These are phyloP conservation scores for Ganaspis sp. DNA, from an alignment of 1,140 invertebrate species.

Conservation along the genomic window DNA sequence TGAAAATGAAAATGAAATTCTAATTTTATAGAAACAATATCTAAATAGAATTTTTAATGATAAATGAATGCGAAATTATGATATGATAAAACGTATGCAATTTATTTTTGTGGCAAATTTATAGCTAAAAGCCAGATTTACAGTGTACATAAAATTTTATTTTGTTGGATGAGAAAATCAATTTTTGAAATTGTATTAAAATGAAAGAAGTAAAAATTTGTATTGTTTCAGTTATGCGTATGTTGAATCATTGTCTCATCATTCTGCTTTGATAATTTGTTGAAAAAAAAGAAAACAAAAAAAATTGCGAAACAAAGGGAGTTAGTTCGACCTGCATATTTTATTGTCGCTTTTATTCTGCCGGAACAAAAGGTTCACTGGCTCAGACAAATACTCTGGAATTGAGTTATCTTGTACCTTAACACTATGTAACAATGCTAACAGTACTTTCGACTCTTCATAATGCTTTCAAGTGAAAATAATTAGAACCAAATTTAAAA, in stretches of 20 bases:
- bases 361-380: slow-evolving; percentile 13
- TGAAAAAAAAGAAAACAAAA: neutral
- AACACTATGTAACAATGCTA: slow-evolving; percentile 47
- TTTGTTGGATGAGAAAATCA: neutral
- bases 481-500: neutral
- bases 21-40: too few species aligned
- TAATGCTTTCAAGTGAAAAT: neutral
- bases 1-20: too few species aligned
- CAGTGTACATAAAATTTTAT: too few species aligned
- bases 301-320: slow-evolving; percentile 8
- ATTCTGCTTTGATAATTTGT: slow-evolving; percentile 21
- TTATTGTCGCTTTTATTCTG: slow-evolving; percentile 8
- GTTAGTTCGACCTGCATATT: slow-evolving; percentile 25
- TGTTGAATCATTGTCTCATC: neutral
- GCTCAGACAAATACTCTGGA: slow-evolving; percentile 5
- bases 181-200: neutral
- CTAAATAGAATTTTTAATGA: too few species aligned
- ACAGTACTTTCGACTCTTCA: slow-evolving; percentile 56
- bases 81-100: too few species aligned
- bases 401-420: slow-evolving; percentile 48
- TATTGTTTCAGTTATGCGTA: neutral
- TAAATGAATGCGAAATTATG: too few species aligned
- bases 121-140: too few species aligned
- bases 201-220: neutral
- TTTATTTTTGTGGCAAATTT: too few species aligned